Percentiles rank a stretch among this genome's conserved stretches.
These are phyloP conservation scores for Drosophila robusta DNA, from an alignment of 2,888 invertebrate genomes.

Conservation along the genomic window DNA sequence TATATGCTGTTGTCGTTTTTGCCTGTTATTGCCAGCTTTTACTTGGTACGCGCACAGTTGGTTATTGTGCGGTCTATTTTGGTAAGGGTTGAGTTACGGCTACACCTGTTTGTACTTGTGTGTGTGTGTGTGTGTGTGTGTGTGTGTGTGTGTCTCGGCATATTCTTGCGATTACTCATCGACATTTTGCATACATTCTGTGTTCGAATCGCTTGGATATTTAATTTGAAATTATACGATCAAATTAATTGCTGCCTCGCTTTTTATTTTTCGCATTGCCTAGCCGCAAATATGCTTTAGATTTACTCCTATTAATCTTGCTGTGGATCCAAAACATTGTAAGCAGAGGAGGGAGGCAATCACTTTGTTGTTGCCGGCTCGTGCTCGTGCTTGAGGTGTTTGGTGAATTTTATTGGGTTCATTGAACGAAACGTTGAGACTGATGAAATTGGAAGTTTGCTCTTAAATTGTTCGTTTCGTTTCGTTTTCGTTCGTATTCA, in stretches of 20 bases:
- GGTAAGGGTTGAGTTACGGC: conserved; percentile 58
- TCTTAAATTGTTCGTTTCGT: conserved; percentile 20
- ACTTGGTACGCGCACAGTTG: conserved; percentile 43
- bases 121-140: conserved; percentile 19
- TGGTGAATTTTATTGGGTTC: conserved; percentile 52
- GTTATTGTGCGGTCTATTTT: conserved; percentile 52
- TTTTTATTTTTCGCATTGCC: conserved; percentile 15
- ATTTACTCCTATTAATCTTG: conserved; percentile 40
- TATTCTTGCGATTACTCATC: conserved; percentile 72
- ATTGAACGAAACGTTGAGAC: conserved; percentile 58
- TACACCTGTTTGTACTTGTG: conserved; percentile 57
- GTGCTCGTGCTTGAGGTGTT: conserved; percentile 16
- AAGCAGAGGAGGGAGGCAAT: conserved; percentile 22
- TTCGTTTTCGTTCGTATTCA: conserved; percentile 33
- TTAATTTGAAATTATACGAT: conserved; percentile 59
- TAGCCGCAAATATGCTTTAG: conserved; percentile 38
- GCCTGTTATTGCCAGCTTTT: conserved; percentile 22
- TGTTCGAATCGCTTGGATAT: conserved; percentile 33
- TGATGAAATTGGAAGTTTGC: conserved; percentile 68
- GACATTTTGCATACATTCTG: conserved; percentile 49
- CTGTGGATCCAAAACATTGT: conserved; percentile 22
- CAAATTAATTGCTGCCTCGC: conserved; percentile 58
- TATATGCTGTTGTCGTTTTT: conserved; percentile 27
- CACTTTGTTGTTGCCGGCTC: conserved; percentile 5
- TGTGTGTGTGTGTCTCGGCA: conserved; percentile 36